phyloP scores from a whole-genome alignment of 2,113 vertebrate species.

The Garra rufa region DNA sequence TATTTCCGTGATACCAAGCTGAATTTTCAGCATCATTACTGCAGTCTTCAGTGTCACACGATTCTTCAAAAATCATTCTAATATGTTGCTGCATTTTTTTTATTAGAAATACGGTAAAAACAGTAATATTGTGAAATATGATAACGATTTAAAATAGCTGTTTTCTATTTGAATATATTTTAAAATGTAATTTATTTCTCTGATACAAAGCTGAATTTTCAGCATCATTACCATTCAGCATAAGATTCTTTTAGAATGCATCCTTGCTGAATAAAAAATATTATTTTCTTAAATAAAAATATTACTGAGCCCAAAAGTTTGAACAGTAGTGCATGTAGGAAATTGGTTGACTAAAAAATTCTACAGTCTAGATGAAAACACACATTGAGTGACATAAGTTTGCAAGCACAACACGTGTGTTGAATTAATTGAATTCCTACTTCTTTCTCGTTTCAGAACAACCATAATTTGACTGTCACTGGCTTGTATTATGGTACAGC shows the following conservation, averaged over 20 bases:
- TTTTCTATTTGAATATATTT: too few species aligned
- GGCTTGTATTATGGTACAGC: constrained; percentile 63
- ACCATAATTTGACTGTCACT: constrained; percentile 62
- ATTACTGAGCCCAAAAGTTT: not conserved
- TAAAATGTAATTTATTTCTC: too few species aligned
- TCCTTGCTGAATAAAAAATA: not conserved
- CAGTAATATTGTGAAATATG: too few species aligned
- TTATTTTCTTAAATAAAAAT: not conserved
- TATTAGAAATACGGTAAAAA: too few species aligned
- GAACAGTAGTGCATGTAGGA: not conserved
- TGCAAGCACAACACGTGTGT: not conserved
- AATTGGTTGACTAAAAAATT: not conserved
- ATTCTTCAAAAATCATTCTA: too few species aligned
- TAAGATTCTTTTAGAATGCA: not conserved
- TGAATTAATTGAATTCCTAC: not conserved
- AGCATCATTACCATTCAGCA: too few species aligned
- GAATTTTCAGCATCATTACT: too few species aligned
- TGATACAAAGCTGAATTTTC: too few species aligned
- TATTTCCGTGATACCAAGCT: too few species aligned
- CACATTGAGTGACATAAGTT: not conserved
- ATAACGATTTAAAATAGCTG: too few species aligned
- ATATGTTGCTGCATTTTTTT: too few species aligned
- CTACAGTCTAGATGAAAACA: not conserved
- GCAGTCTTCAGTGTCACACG: too few species aligned
- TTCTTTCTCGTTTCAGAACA: constrained; percentile 60